Conservation (phyloP, 2,888 invertebrate species). For the Drosophila flavopinicola region DNA sequence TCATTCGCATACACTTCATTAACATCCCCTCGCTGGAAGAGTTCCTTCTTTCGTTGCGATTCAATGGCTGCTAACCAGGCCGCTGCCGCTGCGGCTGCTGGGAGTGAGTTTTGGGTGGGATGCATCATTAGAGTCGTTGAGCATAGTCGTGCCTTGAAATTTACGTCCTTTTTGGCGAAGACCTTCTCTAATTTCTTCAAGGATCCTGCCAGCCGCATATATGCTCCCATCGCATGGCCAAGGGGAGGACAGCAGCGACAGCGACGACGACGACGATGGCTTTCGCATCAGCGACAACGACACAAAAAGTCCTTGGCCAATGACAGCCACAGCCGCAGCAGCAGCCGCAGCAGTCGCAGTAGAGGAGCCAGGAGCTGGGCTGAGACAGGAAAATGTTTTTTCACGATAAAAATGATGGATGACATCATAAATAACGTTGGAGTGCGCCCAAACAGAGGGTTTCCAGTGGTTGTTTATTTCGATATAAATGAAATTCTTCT, state of each 20-base stretch:
- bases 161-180: constrained; percentile 72
- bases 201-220: constrained; percentile 61
- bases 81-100: constrained; percentile 23
- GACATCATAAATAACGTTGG: constrained; percentile 84
- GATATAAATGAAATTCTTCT: constrained; percentile 82
- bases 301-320: constrained; percentile 82
- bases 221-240: constrained; percentile 39
- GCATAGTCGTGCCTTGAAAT: constrained; percentile 68
- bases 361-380: constrained; percentile 44
- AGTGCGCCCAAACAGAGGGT: constrained; percentile 84
- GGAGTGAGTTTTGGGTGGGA: constrained; percentile 53
- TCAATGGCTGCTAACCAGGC: constrained; percentile 71
- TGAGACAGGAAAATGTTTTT: constrained; percentile 84
- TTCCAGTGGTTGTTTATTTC: constrained; percentile 84
- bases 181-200: constrained; percentile 76
- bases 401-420: constrained; percentile 85
- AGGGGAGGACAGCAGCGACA: constrained; percentile 12
- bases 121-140: constrained; percentile 81
- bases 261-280: constrained; percentile 9
- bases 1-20: constrained; percentile 79
- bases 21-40: constrained; percentile 64
- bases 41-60: constrained; percentile 67
- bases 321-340: constrained; percentile 70
- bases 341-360: constrained; percentile 18
- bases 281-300: constrained; percentile 68